These are phyloP conservation scores for Cepphus grylle DNA, from an alignment of 2,113 vertebrate species.

Conservation along the genomic window DNA sequence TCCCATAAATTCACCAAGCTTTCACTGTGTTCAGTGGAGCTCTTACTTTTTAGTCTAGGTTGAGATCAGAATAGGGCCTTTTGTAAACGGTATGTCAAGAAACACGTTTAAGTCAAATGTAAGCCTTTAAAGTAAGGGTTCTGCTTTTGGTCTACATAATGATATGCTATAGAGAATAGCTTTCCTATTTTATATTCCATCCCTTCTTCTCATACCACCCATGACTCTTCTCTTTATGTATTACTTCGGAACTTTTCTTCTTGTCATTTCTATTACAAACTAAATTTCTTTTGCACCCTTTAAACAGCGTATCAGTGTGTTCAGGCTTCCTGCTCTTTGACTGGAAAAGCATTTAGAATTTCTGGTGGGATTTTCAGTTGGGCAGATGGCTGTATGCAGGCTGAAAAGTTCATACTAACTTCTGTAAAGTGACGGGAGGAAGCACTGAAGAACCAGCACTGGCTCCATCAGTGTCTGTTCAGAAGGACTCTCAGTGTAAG, in stretches of 20 bases:
- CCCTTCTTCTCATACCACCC: background rate
- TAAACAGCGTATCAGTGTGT: background rate
- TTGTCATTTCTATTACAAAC: background rate
- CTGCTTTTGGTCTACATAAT: slow-evolving; percentile 56
- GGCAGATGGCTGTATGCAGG: background rate
- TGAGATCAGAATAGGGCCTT: background rate
- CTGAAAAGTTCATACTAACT: background rate
- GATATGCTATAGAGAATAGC: background rate
- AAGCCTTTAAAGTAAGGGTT: slow-evolving; percentile 17
- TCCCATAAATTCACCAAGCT: background rate
- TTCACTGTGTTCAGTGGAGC: background rate
- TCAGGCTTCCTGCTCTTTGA: background rate
- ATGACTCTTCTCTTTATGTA: background rate
- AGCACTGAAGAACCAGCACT: background rate
- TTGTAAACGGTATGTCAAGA: background rate
- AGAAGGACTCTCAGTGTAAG: background rate
- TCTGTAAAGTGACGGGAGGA: background rate
- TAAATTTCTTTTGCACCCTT: background rate
- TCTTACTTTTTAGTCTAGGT: background rate
- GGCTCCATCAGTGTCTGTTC: background rate
- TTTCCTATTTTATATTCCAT: slow-evolving; percentile 34
- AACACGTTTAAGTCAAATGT: slow-evolving; percentile 9
- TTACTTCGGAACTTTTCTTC: background rate
- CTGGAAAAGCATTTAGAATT: background rate
- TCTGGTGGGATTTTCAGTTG: background rate